These are phyloP conservation scores for Alosa sapidissima DNA, from an alignment of 2,797 vertebrate genomes.

Conservation along the genomic window DNA sequence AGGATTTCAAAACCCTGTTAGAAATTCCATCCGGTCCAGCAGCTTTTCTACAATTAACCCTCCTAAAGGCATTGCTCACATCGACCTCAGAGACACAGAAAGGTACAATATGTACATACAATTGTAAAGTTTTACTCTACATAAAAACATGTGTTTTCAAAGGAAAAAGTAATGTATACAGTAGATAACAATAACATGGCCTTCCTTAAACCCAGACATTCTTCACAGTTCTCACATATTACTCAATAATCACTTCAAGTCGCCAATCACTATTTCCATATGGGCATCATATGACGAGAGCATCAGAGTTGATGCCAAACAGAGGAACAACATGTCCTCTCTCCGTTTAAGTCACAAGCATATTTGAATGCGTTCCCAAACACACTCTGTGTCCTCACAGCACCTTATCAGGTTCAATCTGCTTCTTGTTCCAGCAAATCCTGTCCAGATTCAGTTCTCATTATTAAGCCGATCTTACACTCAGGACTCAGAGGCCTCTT, in stretches of 20 bases:
- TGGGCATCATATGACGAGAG: background rate
- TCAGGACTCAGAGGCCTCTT: background rate
- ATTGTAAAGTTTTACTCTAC: no score
- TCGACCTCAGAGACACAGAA: no score
- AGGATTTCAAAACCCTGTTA: no score
- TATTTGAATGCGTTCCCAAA: background rate
- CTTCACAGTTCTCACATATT: no score
- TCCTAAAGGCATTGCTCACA: no score
- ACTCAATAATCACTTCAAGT: no score
- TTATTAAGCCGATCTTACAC: constrained; percentile 7
- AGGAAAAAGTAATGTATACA: background rate
- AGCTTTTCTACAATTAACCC: no score
- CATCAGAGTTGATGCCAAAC: background rate
- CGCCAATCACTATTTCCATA: background rate
- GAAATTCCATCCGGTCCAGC: no score
- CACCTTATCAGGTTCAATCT: constrained; percentile 1
- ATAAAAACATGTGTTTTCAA: no score
- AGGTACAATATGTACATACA: no score
- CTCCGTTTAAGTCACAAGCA: background rate
- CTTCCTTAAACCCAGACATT: no score
- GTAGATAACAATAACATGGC: background rate
- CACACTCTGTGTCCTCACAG: background rate
- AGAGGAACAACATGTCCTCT: background rate
- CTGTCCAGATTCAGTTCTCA: constrained; percentile 12
- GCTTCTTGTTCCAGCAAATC: background rate